Evolutionary conservation across 1,140 invertebrate species (phyloP).

Genomic region (Leptopilina boulardi): DNA sequence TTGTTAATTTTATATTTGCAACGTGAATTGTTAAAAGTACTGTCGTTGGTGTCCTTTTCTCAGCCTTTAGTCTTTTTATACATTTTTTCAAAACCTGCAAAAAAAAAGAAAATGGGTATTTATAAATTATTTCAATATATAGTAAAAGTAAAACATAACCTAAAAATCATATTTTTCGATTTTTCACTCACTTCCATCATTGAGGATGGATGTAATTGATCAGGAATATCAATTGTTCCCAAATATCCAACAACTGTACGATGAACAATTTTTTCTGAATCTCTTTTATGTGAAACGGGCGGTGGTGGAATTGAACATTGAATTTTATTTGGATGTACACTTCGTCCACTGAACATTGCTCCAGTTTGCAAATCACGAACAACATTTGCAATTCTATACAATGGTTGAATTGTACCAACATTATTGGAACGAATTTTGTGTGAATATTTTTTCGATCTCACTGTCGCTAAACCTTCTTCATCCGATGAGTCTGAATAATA

Average conservation of each 20-base stretch:
- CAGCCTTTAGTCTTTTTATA: conserved; percentile 91
- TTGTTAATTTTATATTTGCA: conserved; percentile 86
- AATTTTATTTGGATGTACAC: conserved; percentile 56
- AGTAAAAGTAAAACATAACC: background rate
- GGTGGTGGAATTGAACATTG: conserved; percentile 73
- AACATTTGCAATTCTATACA: conserved; percentile 77
- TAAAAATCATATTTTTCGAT: too few species aligned
- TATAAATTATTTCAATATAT: background rate
- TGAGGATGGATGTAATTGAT: conserved; percentile 86
- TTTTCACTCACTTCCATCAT: conserved; percentile 78
- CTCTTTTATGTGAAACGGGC: conserved; percentile 68
- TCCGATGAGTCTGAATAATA: conserved; percentile 92
- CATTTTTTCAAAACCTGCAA: conserved; percentile 84
- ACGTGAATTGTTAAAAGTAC: conserved; percentile 91
- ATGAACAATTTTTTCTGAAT: conserved; percentile 82
- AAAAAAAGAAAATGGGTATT: conserved; percentile 35
- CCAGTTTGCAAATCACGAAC: conserved; percentile 77
- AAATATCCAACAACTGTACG: conserved; percentile 94
- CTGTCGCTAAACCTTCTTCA: conserved; percentile 79
- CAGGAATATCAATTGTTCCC: conserved; percentile 96
- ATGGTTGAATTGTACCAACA: conserved; percentile 60
- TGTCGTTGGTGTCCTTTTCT: conserved; percentile 91
- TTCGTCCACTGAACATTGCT: conserved; percentile 71
- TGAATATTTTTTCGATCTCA: conserved; percentile 80
- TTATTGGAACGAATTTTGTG: conserved; percentile 74